These are phyloP conservation scores for Caenorhabditis sp. DNA, from an alignment of 2,888 invertebrate species.

Conservation along the genomic window DNA sequence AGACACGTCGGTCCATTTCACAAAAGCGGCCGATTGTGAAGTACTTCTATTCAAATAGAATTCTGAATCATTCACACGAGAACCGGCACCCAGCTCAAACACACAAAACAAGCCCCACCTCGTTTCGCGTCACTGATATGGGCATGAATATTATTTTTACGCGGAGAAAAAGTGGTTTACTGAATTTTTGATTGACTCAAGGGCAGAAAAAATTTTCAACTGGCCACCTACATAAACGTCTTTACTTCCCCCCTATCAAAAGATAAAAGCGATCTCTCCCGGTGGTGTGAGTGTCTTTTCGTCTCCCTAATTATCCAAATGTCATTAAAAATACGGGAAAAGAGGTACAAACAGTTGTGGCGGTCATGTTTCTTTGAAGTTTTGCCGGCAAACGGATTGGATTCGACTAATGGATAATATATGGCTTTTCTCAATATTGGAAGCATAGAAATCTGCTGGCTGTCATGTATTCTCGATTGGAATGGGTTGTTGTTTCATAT, in stretches of 20 bases:
- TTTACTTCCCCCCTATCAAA: constrained; percentile 1
- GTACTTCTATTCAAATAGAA: constrained; percentile 48
- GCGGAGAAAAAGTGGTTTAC: no score
- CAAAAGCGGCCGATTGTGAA: constrained; percentile 15
- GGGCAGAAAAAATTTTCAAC: constrained; percentile 4
- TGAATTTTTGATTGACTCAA: not conserved
- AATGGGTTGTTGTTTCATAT: no score
- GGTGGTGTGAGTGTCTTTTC: not conserved
- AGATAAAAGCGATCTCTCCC: constrained; percentile 37
- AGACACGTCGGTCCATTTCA: no score
- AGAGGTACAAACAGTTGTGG: constrained; percentile 25
- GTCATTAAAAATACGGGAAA: constrained; percentile 37
- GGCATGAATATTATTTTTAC: no score
- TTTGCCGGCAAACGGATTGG: constrained; percentile 34
- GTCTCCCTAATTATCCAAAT: constrained; percentile 24
- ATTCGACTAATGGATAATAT: constrained; percentile 23
- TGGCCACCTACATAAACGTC: no score
- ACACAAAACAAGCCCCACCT: constrained; percentile 34
- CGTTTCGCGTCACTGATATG: constrained; percentile 46
- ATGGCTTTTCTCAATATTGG: no score
- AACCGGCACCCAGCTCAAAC: constrained; percentile 49
- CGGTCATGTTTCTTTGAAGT: constrained; percentile 37
- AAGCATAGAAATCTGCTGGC: not conserved
- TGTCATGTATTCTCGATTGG: not conserved
- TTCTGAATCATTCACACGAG: constrained; percentile 55